A percentile compares a stretch with the other conserved stretches of the same genome.
phyloP scores from a whole-genome alignment of 2,888 invertebrate species.

The Celastrina argiolus region DNA sequence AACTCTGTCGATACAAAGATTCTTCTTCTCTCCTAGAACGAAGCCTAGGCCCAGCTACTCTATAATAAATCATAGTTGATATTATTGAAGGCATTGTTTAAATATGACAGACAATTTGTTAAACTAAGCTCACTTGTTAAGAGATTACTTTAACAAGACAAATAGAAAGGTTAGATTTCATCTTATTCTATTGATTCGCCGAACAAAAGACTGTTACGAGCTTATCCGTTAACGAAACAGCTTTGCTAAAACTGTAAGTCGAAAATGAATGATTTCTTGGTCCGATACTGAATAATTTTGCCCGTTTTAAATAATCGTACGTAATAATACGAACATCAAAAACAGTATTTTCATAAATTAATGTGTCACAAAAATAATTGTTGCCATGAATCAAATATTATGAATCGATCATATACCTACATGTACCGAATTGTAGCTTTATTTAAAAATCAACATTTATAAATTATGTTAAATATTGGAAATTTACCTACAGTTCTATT shows the following conservation, averaged over 20 bases:
- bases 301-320: background rate
- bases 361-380: background rate
- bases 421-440: too few species aligned
- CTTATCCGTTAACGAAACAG: conserved; percentile 12
- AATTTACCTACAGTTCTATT: background rate
- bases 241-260: conserved; percentile 8
- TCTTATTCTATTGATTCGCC: background rate
- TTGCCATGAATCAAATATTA: background rate
- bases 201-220: conserved; percentile 10
- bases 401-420: too few species aligned
- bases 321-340: background rate
- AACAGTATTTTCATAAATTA: background rate
- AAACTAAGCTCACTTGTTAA: conserved; percentile 27
- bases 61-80: background rate
- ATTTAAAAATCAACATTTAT: background rate
- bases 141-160: conserved; percentile 49
- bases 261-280: conserved; percentile 23
- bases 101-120: background rate
- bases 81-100: background rate
- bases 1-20: too few species aligned
- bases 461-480: background rate
- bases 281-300: conserved; percentile 36
- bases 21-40: too few species aligned
- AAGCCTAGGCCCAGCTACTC: too few species aligned
- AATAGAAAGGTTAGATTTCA: conserved; percentile 1